These are phyloP conservation scores for Hylaea fasciaria DNA, from an alignment of 2,888 invertebrate species.

Conservation along the genomic window DNA sequence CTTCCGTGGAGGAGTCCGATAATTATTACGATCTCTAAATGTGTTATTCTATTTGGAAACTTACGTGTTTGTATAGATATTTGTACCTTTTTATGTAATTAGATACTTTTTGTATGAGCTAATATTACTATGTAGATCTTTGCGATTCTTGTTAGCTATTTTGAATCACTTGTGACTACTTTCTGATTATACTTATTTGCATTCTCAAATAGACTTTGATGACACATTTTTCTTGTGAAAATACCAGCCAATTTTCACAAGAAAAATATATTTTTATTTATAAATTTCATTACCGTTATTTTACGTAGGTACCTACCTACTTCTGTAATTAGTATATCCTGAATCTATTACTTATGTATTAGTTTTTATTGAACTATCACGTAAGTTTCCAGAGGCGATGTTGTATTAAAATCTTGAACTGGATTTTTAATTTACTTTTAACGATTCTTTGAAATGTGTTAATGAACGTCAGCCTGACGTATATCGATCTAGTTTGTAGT, in stretches of 20 bases:
- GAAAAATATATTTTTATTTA: slow-evolving; percentile 45
- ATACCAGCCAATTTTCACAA: slow-evolving; percentile 72
- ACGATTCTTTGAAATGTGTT: neutral
- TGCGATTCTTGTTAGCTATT: neutral
- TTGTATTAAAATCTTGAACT: slow-evolving; percentile 56
- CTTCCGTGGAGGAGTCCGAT: slow-evolving; percentile 61
- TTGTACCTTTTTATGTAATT: slow-evolving; percentile 14
- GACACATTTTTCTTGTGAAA: slow-evolving; percentile 63
- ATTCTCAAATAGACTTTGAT: neutral
- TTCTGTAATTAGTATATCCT: slow-evolving; percentile 35
- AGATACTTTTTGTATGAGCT: neutral
- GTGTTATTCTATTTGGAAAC: slow-evolving; percentile 45
- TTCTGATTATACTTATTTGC: neutral
- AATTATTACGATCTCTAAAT: slow-evolving; percentile 69
- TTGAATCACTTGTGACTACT: neutral
- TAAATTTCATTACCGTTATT: slow-evolving; percentile 14
- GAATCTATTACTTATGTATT: too few relatives aligned
- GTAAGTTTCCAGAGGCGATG: slow-evolving; percentile 43
- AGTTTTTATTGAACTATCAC: slow-evolving; percentile 30
- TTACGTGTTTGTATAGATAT: slow-evolving; percentile 54
- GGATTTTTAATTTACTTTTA: slow-evolving; percentile 48
- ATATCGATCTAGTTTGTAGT: slow-evolving; percentile 3
- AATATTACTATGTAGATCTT: too few relatives aligned
- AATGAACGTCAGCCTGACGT: slow-evolving; percentile 1
- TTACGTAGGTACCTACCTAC: slow-evolving; percentile 26